Evolutionary conservation across 2,113 vertebrate species (phyloP).

Genomic region (Rallus limicola): DNA sequence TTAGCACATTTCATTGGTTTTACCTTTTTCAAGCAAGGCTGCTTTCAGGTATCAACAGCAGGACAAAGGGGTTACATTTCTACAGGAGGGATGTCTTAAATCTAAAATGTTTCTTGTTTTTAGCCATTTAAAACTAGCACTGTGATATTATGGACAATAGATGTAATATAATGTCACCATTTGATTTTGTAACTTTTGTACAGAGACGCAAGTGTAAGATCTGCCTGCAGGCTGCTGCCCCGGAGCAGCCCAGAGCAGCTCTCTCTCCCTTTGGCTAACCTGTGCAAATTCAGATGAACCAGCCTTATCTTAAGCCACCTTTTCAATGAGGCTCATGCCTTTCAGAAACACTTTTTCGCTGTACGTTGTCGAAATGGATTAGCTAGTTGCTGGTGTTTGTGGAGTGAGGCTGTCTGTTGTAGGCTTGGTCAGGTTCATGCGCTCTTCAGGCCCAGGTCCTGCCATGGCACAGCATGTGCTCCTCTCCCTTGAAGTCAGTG

Average conservation of each 20-base stretch:
- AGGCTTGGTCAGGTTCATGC: background rate
- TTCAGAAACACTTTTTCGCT: slow-evolving; percentile 9
- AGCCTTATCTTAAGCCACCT: slow-evolving; percentile 43
- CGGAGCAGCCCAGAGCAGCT: background rate
- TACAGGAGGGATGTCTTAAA: slow-evolving; percentile 52
- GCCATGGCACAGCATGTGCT: fast-evolving
- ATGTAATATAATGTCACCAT: slow-evolving; percentile 74
- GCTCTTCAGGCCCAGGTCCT: background rate
- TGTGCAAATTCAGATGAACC: slow-evolving; percentile 37
- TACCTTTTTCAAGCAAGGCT: slow-evolving; percentile 42
- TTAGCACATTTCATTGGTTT: slow-evolving; percentile 52
- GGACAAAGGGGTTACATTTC: slow-evolving; percentile 43
- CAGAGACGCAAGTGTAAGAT: slow-evolving; percentile 48
- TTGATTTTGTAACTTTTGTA: slow-evolving; percentile 75
- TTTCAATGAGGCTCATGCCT: background rate
- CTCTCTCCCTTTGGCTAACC: slow-evolving; percentile 37
- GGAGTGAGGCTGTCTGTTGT: background rate
- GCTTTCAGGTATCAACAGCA: slow-evolving; percentile 31
- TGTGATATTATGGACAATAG: slow-evolving; percentile 74
- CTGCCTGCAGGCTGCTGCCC: slow-evolving; percentile 6
- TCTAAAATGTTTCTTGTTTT: slow-evolving; percentile 61
- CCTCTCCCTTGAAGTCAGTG: background rate
- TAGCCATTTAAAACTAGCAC: slow-evolving; percentile 75
- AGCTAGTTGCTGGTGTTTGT: slow-evolving; percentile 5
- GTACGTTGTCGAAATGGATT: background rate